Evolutionary conservation across 2,888 invertebrate genomes (phyloP).

Genomic region (Thelaira solivaga): DNA sequence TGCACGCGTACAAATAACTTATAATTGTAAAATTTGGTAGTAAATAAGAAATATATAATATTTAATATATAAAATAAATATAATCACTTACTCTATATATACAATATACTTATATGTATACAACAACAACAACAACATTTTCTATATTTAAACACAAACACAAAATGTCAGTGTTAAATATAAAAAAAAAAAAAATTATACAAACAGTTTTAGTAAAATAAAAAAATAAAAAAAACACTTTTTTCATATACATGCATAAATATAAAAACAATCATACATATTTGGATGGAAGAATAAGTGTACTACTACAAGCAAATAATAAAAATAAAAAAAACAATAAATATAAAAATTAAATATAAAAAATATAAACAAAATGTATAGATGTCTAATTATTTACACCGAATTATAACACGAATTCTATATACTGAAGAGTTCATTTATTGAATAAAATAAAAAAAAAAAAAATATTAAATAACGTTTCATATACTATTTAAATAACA

Average conservation of each 20-base stretch:
- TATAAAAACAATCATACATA: constrained; percentile 10
- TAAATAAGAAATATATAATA: constrained; percentile 30
- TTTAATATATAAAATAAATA: constrained; percentile 23
- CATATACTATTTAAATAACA: constrained; percentile 17
- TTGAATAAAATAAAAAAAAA: constrained; percentile 8
- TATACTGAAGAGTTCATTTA: constrained; percentile 22
- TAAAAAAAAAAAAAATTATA: too few relatives aligned
- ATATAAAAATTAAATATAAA: too few relatives aligned
- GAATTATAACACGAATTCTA: constrained; percentile 27
- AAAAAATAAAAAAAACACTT: too few relatives aligned
- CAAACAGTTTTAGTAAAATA: constrained; percentile 27
- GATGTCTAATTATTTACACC: constrained; percentile 57
- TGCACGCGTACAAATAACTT: constrained; percentile 5
- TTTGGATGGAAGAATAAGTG: constrained; percentile 55
- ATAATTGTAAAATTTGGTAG: constrained; percentile 49
- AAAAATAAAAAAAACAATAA: constrained; percentile 2
- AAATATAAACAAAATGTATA: constrained; percentile 49
- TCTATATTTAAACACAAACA: constrained; percentile 47
- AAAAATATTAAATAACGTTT: constrained; percentile 9
- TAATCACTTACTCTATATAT: too few relatives aligned
- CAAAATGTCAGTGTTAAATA: constrained; percentile 25
- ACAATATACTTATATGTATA: constrained; percentile 25
- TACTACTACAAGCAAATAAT: constrained; percentile 32
- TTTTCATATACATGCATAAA: neutral
- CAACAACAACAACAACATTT: constrained; percentile 33